phyloP scores from a whole-genome alignment of 2,113 vertebrate genomes.

The Tachycineta bicolor region DNA sequence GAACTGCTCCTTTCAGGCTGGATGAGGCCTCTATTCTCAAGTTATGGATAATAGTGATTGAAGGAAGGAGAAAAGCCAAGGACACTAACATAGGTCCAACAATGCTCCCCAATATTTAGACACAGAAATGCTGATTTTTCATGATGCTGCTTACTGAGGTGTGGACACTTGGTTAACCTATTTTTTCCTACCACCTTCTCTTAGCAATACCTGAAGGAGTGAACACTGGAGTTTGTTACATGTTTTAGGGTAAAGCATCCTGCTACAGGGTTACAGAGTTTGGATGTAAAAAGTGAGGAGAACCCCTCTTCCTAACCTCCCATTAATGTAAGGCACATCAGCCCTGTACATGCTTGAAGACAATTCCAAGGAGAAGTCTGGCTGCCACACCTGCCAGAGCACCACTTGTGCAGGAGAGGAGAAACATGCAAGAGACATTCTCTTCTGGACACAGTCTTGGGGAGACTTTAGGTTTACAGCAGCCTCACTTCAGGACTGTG shows the following conservation, averaged over 20 bases:
- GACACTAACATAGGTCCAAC: neutral
- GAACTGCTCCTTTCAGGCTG: neutral
- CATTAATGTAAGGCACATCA: neutral
- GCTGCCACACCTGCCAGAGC: neutral
- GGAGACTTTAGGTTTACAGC: neutral
- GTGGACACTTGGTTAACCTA: neutral
- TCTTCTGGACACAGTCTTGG: neutral
- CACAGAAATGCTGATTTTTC: neutral
- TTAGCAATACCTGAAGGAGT: neutral
- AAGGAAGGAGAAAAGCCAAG: slow-evolving; percentile 25
- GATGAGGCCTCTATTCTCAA: neutral
- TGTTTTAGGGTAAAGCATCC: neutral
- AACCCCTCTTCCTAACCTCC: neutral
- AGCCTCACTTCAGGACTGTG: neutral
- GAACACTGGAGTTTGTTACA: neutral
- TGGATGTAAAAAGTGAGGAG: neutral
- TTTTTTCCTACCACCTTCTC: neutral
- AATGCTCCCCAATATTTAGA: neutral
- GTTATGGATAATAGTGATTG: neutral
- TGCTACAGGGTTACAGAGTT: neutral
- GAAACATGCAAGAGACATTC: neutral
- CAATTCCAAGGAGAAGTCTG: neutral
- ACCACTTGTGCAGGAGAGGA: neutral
- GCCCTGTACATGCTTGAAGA: rapidly evolving
- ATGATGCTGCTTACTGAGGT: neutral